Evolutionary conservation across 2,888 invertebrate genomes (phyloP).

Genomic region (Trichopoda pennipes): DNA sequence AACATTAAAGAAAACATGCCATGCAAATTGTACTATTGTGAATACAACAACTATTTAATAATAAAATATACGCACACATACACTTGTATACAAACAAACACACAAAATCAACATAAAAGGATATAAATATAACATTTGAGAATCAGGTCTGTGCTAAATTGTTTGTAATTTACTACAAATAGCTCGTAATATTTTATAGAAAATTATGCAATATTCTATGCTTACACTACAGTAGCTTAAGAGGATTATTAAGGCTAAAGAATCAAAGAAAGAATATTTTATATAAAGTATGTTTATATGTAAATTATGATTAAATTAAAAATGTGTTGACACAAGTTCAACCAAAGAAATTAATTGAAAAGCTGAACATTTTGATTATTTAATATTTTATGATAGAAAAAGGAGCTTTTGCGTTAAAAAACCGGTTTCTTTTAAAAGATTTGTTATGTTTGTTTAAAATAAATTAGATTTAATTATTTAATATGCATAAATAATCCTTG

Average conservation of each 20-base stretch:
- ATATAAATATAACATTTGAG: slow-evolving; percentile 1
- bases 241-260: not conserved
- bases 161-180: slow-evolving; percentile 60
- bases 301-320: too few species aligned
- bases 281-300: too few species aligned
- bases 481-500: too few species aligned
- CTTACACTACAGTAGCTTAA: slow-evolving; percentile 9
- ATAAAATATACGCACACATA: slow-evolving; percentile 22
- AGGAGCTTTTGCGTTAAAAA: too few species aligned
- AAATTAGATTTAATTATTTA: too few species aligned
- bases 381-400: too few species aligned
- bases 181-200: slow-evolving; percentile 50
- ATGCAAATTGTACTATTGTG: slow-evolving; percentile 20
- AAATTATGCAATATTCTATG: slow-evolving; percentile 24
- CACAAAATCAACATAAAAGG: not conserved
- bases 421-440: too few species aligned
- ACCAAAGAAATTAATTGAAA: not conserved
- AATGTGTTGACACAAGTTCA: not conserved
- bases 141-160: slow-evolving; percentile 52
- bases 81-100: not conserved
- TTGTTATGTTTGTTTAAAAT: too few species aligned
- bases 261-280: not conserved
- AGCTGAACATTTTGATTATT: too few species aligned
- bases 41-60: slow-evolving; percentile 46
- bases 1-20: slow-evolving; percentile 43